Evolutionary conservation across 1,140 invertebrate species (phyloP).

Genomic region (Drosophila pectinifera): DNA sequence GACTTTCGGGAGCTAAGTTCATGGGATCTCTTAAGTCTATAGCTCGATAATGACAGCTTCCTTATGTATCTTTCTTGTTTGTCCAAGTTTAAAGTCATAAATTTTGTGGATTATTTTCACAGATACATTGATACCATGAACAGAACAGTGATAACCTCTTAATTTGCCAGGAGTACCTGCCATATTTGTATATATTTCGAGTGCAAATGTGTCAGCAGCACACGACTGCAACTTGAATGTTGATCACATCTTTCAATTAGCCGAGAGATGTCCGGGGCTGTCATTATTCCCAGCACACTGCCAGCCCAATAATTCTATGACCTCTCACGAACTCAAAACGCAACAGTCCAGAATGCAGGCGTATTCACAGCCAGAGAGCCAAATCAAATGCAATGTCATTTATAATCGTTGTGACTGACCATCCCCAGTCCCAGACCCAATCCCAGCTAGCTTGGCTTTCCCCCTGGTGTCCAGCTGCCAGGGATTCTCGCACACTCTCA

Average conservation of each 20-base stretch:
- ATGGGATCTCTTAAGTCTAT: not conserved
- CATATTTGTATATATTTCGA: not conserved
- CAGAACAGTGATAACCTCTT: not conserved
- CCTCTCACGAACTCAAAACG: slow-evolving; percentile 36
- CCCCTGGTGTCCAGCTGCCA: slow-evolving; percentile 56
- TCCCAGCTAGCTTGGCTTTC: slow-evolving; percentile 13
- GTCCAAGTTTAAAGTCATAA: no score
- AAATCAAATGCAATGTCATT: slow-evolving; percentile 77
- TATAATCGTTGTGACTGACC: slow-evolving; percentile 72
- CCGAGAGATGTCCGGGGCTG: slow-evolving; percentile 7
- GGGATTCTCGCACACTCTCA: slow-evolving; percentile 54
- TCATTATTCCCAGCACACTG: slow-evolving; percentile 10
- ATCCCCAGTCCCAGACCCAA: slow-evolving; percentile 6
- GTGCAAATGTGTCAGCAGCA: not conserved
- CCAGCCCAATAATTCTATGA: slow-evolving; percentile 17
- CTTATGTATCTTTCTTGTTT: not conserved
- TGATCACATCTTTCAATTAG: slow-evolving; percentile 19
- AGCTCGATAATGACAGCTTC: not conserved
- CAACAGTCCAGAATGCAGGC: slow-evolving; percentile 66
- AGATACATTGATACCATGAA: no score
- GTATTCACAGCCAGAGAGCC: slow-evolving; percentile 54
- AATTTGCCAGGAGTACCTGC: not conserved
- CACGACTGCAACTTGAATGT: not conserved
- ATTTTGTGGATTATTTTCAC: no score
- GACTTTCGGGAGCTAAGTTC: slow-evolving; percentile 1